phyloP scores from a whole-genome alignment of 2,888 invertebrate genomes.

The Leucoma salicis region DNA sequence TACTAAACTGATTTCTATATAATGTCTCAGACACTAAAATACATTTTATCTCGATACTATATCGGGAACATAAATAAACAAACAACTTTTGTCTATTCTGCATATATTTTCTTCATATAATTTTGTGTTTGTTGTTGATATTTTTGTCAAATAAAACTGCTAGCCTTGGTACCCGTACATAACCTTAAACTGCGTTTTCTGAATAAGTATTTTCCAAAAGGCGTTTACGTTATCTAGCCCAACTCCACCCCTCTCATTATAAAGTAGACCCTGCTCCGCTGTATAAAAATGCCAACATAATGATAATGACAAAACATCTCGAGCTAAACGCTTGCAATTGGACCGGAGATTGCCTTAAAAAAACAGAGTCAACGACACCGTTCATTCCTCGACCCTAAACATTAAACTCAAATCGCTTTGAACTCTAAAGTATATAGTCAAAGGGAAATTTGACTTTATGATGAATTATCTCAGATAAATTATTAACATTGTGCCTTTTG shows the following conservation, averaged over 20 bases:
- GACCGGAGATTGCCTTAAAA: not conserved
- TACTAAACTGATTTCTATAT: too few species aligned
- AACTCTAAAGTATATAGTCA: slow-evolving; percentile 1
- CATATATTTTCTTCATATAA: too few species aligned
- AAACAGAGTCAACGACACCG: slow-evolving; percentile 20
- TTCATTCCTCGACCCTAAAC: slow-evolving; percentile 5
- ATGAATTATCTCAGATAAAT: slow-evolving; percentile 6
- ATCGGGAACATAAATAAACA: too few species aligned
- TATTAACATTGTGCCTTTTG: slow-evolving; percentile 12
- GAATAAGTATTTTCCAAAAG: too few species aligned
- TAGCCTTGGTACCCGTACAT: too few species aligned
- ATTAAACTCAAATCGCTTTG: slow-evolving; percentile 2
- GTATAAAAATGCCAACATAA: not conserved
- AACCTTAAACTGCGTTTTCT: too few species aligned
- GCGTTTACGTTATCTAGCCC: too few species aligned
- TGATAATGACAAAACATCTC: not conserved
- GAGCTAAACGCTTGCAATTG: not conserved
- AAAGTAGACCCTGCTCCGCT: not conserved
- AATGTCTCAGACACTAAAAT: too few species aligned
- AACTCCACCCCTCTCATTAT: not conserved
- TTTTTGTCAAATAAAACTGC: too few species aligned
- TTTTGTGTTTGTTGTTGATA: too few species aligned
- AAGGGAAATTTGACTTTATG: not conserved
- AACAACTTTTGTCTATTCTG: too few species aligned
- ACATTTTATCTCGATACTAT: too few species aligned